A percentile compares a stretch with the other conserved stretches of the same genome.
phyloP scores from a whole-genome alignment of 2,113 vertebrate genomes.

The Thryonomys swinderianus region DNA sequence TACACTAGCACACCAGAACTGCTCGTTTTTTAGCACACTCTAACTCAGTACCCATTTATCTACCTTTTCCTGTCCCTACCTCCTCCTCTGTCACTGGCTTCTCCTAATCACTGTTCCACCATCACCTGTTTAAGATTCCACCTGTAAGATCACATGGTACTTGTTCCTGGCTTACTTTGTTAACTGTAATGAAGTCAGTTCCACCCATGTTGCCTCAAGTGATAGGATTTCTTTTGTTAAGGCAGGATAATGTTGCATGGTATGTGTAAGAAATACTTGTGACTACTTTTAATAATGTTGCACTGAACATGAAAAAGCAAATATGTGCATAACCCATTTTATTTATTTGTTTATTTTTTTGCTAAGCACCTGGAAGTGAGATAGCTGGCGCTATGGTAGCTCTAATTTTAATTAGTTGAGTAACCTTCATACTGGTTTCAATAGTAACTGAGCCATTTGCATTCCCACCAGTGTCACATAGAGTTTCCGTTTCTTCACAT shows the following conservation, averaged over 20 bases:
- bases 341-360: background rate
- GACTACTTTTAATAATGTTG: background rate
- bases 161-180: background rate
- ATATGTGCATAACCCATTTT: background rate
- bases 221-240: background rate
- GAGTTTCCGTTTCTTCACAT: background rate
- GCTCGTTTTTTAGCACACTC: background rate
- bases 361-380: background rate
- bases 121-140: background rate
- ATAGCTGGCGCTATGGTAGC: background rate
- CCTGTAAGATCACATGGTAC: background rate
- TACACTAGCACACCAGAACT: background rate
- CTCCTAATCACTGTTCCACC: background rate
- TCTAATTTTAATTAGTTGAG: background rate
- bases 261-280: too few relatives aligned
- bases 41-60: background rate
- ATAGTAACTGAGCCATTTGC: background rate
- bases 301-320: background rate
- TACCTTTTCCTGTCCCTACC: background rate
- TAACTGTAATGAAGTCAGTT: background rate
- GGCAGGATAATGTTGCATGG: background rate
- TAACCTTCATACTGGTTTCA: background rate
- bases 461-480: background rate
- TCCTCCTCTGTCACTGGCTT: background rate
- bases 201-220: background rate